These are phyloP conservation scores for Drosophila acutilabella DNA, from an alignment of 2,888 invertebrate species.

Conservation along the genomic window DNA sequence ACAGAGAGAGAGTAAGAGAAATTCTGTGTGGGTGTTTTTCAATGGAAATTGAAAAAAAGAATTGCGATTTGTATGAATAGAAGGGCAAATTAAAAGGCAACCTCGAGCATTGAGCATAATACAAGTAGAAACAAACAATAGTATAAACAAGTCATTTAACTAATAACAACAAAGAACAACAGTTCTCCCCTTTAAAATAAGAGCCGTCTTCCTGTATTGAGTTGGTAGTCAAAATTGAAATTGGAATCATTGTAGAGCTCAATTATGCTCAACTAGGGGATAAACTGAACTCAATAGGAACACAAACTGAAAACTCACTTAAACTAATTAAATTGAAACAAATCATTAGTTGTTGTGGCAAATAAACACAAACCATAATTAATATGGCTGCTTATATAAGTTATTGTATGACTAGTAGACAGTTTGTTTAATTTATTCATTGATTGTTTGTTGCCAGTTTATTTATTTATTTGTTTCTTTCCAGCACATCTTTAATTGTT, in stretches of 20 bases:
- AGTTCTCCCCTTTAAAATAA: constrained; percentile 8
- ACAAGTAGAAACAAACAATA: constrained; percentile 22
- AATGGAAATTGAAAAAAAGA: constrained; percentile 46
- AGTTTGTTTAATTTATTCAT: too few relatives aligned
- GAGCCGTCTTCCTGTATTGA: constrained; percentile 6
- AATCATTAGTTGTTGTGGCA: not conserved
- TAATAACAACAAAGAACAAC: constrained; percentile 41
- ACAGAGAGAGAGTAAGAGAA: constrained; percentile 9
- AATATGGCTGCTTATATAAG: too few relatives aligned
- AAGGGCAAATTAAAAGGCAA: constrained; percentile 61
- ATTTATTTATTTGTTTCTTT: too few relatives aligned
- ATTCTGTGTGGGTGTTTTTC: constrained; percentile 45
- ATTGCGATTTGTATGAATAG: constrained; percentile 62
- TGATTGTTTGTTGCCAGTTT: too few relatives aligned
- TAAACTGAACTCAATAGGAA: not conserved
- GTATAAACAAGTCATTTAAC: constrained; percentile 54
- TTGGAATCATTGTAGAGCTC: constrained; percentile 8
- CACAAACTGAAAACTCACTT: constrained; percentile 2
- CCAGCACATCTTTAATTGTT: too few relatives aligned
- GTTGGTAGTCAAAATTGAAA: not conserved
- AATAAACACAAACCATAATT: not conserved
- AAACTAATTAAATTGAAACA: constrained; percentile 8
- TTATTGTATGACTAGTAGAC: too few relatives aligned
- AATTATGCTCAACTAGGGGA: constrained; percentile 11
- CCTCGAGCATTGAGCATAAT: constrained; percentile 23